Evolutionary conservation across 2,113 vertebrate genomes (phyloP).

Genomic region (Anolis carolinensis): DNA sequence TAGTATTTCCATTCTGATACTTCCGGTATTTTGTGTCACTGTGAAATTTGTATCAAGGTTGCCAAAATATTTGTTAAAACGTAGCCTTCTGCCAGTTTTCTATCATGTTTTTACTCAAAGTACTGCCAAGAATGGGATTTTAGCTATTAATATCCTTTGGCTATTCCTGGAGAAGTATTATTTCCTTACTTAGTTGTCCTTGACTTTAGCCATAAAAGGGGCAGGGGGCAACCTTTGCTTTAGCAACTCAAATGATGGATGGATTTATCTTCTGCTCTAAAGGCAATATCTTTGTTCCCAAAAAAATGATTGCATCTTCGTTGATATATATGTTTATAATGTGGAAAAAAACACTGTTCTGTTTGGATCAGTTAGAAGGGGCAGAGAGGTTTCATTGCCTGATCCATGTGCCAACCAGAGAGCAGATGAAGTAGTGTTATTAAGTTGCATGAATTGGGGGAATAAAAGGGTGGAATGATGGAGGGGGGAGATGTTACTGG

Average conservation of each 20-base stretch:
- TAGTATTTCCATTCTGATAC: not conserved
- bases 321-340: constrained; percentile 3
- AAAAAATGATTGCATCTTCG: not conserved
- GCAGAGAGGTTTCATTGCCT: constrained; percentile 53
- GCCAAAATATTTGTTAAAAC: not conserved
- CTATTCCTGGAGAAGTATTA: not conserved
- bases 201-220: not conserved
- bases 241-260: not conserved
- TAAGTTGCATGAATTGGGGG: constrained; percentile 30
- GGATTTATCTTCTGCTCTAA: not conserved
- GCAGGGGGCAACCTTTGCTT: not conserved
- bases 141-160: not conserved
- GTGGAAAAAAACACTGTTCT: constrained; percentile 29
- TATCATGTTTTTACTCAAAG: not conserved
- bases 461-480: no score
- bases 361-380: constrained; percentile 41
- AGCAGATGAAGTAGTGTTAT: constrained; percentile 50
- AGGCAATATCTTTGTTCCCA: not conserved
- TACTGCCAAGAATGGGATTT: not conserved
- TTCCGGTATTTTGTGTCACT: not conserved
- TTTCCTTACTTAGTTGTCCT: constrained; percentile 11
- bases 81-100: not conserved
- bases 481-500: constrained; percentile 54
- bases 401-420: constrained; percentile 4
- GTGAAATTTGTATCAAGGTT: not conserved